Conservation (phyloP, 2,888 invertebrate species). For the Lamproptera curius region DNA sequence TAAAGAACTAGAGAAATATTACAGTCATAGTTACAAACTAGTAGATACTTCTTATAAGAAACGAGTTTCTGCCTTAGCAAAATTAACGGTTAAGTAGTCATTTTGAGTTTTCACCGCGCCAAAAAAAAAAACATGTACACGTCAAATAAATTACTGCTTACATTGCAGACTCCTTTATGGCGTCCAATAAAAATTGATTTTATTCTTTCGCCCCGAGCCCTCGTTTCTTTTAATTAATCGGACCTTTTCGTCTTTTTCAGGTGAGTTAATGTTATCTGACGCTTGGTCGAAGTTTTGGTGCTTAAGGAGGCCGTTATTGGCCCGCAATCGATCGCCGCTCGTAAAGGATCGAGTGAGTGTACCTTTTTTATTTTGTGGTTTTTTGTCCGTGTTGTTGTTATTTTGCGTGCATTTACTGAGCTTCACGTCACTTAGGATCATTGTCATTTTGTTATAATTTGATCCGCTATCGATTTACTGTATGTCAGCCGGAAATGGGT, state of each 20-base stretch:
- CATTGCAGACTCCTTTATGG: conserved; percentile 33
- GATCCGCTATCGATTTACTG: too few species aligned
- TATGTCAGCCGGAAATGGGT: too few species aligned
- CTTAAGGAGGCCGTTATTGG: conserved; percentile 26
- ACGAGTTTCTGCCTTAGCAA: neutral
- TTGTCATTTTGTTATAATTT: too few species aligned
- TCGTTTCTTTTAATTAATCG: conserved; percentile 40
- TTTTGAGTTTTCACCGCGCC: conserved; percentile 22
- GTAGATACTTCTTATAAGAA: too few species aligned
- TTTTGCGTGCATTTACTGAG: conserved; percentile 15
- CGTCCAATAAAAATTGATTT: conserved; percentile 36
- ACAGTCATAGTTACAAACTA: too few species aligned
- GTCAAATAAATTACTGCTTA: conserved; percentile 37
- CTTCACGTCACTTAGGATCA: neutral
- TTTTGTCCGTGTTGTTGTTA: conserved; percentile 21
- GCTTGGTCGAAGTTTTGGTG: conserved; percentile 23
- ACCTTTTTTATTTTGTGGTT: conserved; percentile 16
- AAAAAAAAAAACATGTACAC: conserved; percentile 30
- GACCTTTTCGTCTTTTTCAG: conserved; percentile 42
- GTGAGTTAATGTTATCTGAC: conserved; percentile 37
- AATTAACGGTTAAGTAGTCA: conserved; percentile 23
- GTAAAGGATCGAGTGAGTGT: conserved; percentile 24
- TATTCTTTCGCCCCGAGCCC: conserved; percentile 28
- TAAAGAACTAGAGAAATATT: too few species aligned
- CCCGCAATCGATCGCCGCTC: conserved; percentile 25